Evolutionary conservation across 2,888 invertebrate species (phyloP).

Genomic region (Hydroisotoma schaefferi): DNA sequence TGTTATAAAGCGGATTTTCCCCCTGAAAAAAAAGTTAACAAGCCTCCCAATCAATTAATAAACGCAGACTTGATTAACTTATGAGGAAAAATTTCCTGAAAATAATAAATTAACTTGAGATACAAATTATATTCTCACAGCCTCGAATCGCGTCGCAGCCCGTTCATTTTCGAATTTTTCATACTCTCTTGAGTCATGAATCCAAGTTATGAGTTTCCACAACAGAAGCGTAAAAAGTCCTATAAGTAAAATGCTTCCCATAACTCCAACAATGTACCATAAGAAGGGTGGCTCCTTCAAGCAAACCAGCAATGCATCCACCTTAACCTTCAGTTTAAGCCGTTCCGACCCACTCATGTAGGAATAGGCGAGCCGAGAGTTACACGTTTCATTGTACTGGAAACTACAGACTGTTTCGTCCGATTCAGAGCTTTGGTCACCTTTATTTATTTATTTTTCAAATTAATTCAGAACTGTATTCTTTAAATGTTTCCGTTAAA

Average conservation of each 20-base stretch:
- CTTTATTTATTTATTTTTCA: too few relatives aligned
- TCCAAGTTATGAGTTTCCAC: constrained; percentile 96
- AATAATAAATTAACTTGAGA: not conserved
- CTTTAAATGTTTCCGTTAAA: too few relatives aligned
- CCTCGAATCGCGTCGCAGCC: constrained; percentile 97
- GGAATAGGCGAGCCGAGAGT: constrained; percentile 2
- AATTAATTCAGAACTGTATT: too few relatives aligned
- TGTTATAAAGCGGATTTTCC: constrained; percentile 30
- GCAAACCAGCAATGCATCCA: not conserved
- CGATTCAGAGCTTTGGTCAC: too few relatives aligned
- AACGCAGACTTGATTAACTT: not conserved
- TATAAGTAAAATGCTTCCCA: constrained; percentile 92
- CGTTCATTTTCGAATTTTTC: constrained; percentile 97
- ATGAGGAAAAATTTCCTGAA: not conserved
- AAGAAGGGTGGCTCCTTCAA: not conserved
- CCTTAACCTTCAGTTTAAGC: not conserved
- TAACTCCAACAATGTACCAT: constrained; percentile 67
- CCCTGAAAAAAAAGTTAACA: constrained; percentile 14
- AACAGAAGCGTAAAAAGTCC: constrained; percentile 87
- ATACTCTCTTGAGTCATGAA: constrained; percentile 94
- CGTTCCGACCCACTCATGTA: not conserved
- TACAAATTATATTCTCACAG: constrained; percentile 62
- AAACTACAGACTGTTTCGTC: not conserved
- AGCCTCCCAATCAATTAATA: not conserved
- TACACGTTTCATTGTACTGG: constrained; percentile 8